Percentiles rank a stretch among this genome's conserved stretches.
Evolutionary conservation across 2,888 invertebrate species (phyloP).

Genomic region (Oscheius onirici): DNA sequence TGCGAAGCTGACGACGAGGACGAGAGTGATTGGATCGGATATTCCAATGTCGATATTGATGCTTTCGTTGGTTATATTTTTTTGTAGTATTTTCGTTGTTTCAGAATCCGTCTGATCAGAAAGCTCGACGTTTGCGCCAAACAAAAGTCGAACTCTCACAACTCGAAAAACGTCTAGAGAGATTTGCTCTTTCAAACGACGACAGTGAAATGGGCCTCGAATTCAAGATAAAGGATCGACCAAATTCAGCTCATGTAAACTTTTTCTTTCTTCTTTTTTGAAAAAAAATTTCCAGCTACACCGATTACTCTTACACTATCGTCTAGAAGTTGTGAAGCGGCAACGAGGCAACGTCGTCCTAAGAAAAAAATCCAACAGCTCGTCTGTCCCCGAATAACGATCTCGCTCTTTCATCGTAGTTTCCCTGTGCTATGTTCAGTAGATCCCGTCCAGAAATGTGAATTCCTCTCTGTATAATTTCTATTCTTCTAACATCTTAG

Average conservation of each 20-base stretch:
- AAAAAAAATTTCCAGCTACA: constrained; percentile 41
- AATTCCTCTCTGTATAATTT: no score
- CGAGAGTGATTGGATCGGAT: constrained; percentile 62
- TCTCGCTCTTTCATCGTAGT: not conserved
- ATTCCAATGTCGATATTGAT: constrained; percentile 32
- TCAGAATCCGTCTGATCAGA: constrained; percentile 29
- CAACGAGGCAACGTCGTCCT: constrained; percentile 49
- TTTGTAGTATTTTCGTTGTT: not conserved
- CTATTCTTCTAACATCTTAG: no score
- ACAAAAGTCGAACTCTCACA: constrained; percentile 25
- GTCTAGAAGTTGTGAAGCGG: constrained; percentile 51
- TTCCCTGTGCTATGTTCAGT: no score
- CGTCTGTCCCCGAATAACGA: constrained; percentile 23
- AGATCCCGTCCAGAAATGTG: no score
- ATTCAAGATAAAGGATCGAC: constrained; percentile 46
- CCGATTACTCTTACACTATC: constrained; percentile 53
- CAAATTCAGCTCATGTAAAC: constrained; percentile 37
- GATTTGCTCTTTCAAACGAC: constrained; percentile 44
- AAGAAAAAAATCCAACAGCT: constrained; percentile 35
- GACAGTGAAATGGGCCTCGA: constrained; percentile 47
- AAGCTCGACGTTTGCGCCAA: not conserved
- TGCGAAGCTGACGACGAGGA: constrained; percentile 65
- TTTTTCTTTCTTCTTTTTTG: not conserved
- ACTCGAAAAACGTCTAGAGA: constrained; percentile 31
- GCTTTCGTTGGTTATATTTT: constrained; percentile 12